These are phyloP conservation scores for Cylloceria caligata DNA, from an alignment of 2,888 invertebrate species.

Conservation along the genomic window DNA sequence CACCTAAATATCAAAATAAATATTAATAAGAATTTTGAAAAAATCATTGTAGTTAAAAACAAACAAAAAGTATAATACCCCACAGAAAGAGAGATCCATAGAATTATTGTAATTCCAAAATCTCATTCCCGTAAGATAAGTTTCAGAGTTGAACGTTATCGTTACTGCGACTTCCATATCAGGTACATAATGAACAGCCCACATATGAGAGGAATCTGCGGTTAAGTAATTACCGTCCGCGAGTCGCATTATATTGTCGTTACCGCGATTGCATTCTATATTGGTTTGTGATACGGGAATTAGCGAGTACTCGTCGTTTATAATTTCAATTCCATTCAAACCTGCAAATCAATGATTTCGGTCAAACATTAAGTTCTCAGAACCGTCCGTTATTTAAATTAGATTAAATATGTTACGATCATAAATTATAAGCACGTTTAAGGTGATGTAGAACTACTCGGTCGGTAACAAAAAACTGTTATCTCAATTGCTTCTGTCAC, in stretches of 20 bases:
- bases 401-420: neutral
- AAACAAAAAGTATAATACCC: constrained; percentile 82
- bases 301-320: constrained; percentile 70
- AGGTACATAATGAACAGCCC: constrained; percentile 85
- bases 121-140: constrained; percentile 86
- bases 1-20: constrained; percentile 77
- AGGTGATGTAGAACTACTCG: too few relatives aligned
- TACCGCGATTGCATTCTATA: constrained; percentile 69
- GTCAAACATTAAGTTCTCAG: constrained; percentile 5
- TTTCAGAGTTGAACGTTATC: constrained; percentile 74
- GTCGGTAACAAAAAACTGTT: too few relatives aligned
- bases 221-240: constrained; percentile 90
- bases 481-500: too few relatives aligned
- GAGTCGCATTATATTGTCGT: constrained; percentile 86
- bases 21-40: neutral
- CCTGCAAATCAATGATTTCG: constrained; percentile 69
- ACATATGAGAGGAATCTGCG: constrained; percentile 89
- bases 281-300: constrained; percentile 70
- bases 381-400: neutral
- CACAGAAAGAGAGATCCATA: constrained; percentile 88
- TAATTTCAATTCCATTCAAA: constrained; percentile 77
- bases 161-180: constrained; percentile 72
- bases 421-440: too few relatives aligned
- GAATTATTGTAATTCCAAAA: constrained; percentile 94
- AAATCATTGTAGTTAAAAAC: neutral